A percentile compares a stretch with the other conserved stretches of the same genome.
phyloP scores from a whole-genome alignment of 2,113 vertebrate genomes.

The Catharus bicknelli region DNA sequence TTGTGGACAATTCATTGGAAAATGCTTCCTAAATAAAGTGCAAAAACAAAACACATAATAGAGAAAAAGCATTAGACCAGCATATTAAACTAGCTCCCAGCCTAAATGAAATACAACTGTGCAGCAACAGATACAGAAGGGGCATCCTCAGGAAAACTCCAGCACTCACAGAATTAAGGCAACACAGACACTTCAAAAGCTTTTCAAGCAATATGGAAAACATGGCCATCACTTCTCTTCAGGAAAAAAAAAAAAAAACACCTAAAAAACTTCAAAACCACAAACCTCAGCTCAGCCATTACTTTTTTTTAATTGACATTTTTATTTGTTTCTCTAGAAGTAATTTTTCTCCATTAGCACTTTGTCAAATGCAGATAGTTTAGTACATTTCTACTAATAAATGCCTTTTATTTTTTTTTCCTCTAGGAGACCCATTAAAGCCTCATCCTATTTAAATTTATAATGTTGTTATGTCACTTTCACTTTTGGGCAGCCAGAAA shows the following conservation, averaged over 20 bases:
- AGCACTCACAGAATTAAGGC: background rate
- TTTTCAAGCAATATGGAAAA: background rate
- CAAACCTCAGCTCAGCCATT: background rate
- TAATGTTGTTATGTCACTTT: background rate
- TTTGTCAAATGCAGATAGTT: conserved; percentile 11
- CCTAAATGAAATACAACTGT: background rate
- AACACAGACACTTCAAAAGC: background rate
- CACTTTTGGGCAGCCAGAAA: conserved; percentile 4
- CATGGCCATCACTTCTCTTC: background rate
- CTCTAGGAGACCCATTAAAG: conserved; percentile 16
- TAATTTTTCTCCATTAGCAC: background rate
- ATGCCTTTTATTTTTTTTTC: background rate
- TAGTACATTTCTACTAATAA: conserved; percentile 15
- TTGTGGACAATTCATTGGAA: background rate
- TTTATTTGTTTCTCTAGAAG: conserved; percentile 23
- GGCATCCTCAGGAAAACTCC: background rate
- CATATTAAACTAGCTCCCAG: background rate
- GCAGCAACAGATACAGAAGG: background rate
- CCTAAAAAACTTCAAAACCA: background rate
- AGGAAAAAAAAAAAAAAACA: background rate
- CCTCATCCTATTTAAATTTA: conserved; percentile 6
- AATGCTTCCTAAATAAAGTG: background rate
- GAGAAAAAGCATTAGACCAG: background rate
- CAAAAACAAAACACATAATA: background rate
- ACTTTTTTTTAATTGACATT: conserved; percentile 36